These are phyloP conservation scores for Antechinus flavipes DNA, from an alignment of 2,113 vertebrate species.

Conservation along the genomic window DNA sequence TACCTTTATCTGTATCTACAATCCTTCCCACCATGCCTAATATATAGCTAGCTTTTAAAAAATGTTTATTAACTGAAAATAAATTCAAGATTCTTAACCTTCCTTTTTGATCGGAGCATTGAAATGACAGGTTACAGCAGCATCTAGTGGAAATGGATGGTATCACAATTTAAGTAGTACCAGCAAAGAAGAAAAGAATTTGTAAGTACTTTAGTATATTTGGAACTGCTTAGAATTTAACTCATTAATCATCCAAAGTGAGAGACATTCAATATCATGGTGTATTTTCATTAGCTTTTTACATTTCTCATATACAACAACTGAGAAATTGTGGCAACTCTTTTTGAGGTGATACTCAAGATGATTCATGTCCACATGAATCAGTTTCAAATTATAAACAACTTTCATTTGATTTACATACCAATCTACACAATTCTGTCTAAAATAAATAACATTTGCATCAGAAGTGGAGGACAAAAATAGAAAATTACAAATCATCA, in stretches of 20 bases:
- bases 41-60: background rate
- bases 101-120: background rate
- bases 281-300: background rate
- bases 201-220: background rate
- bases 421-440: background rate
- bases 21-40: background rate
- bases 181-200: background rate
- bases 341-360: background rate
- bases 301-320: background rate
- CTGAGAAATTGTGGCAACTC: slow-evolving; percentile 2
- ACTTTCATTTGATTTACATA: background rate
- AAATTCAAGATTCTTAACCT: background rate
- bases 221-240: background rate
- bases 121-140: slow-evolving; percentile 76
- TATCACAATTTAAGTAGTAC: background rate
- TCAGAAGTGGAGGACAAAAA: slow-evolving; percentile 21
- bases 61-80: background rate
- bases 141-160: slow-evolving; percentile 79
- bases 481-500: slow-evolving; percentile 32
- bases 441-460: background rate
- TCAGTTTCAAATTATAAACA: background rate
- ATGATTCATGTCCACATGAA: background rate
- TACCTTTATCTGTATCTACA: background rate
- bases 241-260: background rate
- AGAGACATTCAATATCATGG: background rate